Evolutionary conservation across 2,113 vertebrate species (phyloP), one percentile per base, ranked within the genome.

Genomic region (Arvicanthis niloticus): DNA sequence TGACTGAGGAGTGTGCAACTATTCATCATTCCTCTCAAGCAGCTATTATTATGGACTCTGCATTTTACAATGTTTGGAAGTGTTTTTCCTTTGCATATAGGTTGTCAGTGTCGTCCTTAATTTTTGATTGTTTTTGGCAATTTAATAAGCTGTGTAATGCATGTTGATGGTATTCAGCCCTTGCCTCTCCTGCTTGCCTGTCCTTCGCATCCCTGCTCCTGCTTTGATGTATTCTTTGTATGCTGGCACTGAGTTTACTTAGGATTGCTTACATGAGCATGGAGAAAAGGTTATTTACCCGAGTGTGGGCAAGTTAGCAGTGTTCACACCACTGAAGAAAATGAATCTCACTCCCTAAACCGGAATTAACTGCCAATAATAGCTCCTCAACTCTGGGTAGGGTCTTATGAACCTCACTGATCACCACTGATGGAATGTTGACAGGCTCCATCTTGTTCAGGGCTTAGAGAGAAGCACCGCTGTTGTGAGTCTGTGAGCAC

Each of bases 41-140:
- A 84, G 77, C 42, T 93, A 15, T 45, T 65, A 16, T 40, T 93
- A 24, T 37, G 73, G 75, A 78, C 12, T 10, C 45, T 77, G 60
- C 53, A 48, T 92, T 95, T 93, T 78, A 62, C 89, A 51, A 53
- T 86, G 6, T 77, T 7, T 6, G 11, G 40, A 95, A 94, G 86
- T 68, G 70, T 58, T 89, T 95, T 92, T 22, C 40, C 92, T 95
- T 94, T 96, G 48, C 24, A n/a, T n/a, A 53, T 34, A 92, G 62
- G 80, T 1, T 65, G 82, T 91, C 4, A 67, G 6, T 89, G 12
- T 65, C 29, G 48, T n/a, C 15, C 56, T 65, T 31, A 10, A 42
- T 24, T 60, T 40, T 82, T 24, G 19, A 53, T 37, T 19, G 19
- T 42, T 37, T 53, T n/a, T 62, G 81, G 34, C 29, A 86, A 40